Evolutionary conservation across 1,140 invertebrate species (phyloP).

Genomic region (Platorchestia sp.): DNA sequence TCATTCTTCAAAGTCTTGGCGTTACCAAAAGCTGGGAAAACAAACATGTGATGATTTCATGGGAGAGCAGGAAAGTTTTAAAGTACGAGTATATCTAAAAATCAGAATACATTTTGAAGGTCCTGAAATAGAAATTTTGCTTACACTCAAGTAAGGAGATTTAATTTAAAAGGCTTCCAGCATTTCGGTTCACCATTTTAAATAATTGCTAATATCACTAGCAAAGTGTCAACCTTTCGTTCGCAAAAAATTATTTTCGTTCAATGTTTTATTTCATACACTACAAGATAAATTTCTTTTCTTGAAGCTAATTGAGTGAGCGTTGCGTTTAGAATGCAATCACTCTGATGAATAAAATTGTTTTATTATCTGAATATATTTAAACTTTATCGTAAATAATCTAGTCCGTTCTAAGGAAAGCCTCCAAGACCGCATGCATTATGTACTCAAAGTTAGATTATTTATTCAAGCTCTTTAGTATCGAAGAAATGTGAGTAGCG

Average conservation of each 20-base stretch:
- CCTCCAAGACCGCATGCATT: neutral
- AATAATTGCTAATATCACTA: neutral
- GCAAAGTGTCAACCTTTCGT: neutral
- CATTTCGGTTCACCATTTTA: neutral
- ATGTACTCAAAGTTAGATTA: neutral
- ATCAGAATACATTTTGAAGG: neutral
- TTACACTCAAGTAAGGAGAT: neutral
- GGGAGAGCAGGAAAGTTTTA: neutral
- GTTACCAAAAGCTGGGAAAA: slow-evolving; percentile 77
- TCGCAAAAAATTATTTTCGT: too few species aligned
- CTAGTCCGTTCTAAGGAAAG: too few species aligned
- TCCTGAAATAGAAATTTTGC: neutral
- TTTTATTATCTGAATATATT: too few species aligned
- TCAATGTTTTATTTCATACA: too few species aligned
- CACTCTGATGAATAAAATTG: too few species aligned
- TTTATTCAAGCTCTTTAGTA: neutral
- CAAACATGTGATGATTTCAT: neutral
- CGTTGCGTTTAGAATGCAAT: too few species aligned
- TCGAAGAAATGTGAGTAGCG: neutral
- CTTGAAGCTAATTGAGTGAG: too few species aligned
- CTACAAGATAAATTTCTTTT: too few species aligned
- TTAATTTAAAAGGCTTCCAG: neutral
- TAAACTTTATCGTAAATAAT: too few species aligned
- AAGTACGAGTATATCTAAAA: too few species aligned
- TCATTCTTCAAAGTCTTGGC: slow-evolving; percentile 97